Conservation (phyloP, 2,797 vertebrate genomes). For the Dermochelys coriacea region DNA sequence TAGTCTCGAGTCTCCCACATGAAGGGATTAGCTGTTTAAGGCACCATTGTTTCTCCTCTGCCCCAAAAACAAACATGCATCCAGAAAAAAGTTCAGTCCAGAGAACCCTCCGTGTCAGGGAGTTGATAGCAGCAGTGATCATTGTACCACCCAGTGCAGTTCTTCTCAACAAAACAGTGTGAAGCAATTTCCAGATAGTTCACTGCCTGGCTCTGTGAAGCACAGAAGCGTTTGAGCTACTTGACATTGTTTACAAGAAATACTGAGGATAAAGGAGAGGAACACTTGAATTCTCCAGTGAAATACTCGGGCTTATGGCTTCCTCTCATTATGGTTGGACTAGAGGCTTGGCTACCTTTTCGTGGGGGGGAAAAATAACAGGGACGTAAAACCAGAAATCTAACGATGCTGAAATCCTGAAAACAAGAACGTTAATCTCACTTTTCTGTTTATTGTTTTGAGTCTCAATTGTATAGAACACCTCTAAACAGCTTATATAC, state of each 20-base stretch:
- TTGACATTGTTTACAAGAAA: conserved; percentile 5
- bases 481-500: background rate
- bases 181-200: background rate
- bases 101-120: background rate
- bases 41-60: rapidly evolving
- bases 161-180: background rate
- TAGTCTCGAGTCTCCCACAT: background rate
- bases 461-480: background rate
- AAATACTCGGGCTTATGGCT: background rate
- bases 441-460: background rate
- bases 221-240: background rate
- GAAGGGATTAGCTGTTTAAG: background rate
- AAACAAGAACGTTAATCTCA: background rate
- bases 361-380: background rate
- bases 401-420: background rate
- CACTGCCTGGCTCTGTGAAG: background rate
- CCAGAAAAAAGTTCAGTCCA: background rate
- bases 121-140: background rate
- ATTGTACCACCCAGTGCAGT: rapidly evolving
- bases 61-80: background rate
- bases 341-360: background rate
- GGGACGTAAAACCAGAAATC: background rate
- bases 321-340: background rate
- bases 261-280: background rate
- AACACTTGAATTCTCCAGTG: background rate